Base-by-base conservation (phyloP, 2,113 vertebrate species). In the Prinia subflava region DNA sequence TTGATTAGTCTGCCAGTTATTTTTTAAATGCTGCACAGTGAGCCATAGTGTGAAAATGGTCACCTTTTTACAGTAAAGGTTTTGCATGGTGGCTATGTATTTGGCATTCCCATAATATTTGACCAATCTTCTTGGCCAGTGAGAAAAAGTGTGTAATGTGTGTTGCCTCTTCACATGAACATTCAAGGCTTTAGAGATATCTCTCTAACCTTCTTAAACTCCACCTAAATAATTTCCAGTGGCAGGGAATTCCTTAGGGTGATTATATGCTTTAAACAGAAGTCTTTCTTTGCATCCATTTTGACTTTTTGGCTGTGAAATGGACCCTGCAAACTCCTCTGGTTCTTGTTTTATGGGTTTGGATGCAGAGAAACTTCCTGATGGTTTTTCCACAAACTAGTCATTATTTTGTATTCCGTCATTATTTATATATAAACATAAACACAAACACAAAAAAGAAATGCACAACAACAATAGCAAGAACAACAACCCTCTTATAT, bases 211-310 rank as follows among this genome's bases (percentile, higher is more conserved):
- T 87, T 93, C 57, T 65, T 93, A 53, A 86, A 21, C 70, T 84
- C 68, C 75, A 77, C 78, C 83, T 96, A 90, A 91, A 73, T 83
- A 37, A 71, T 83, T 97, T 96, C 81, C 90, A 95, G 86, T 91
- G 94, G 69, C 80, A 95, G 89, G 89, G 96, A 89, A 94, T 93
- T 95, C 89, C 88, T 97, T 42, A 47, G 89, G 65, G 46, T 84
- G 88, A 96, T 96, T 93, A 96, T 92, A 93, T 49, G 91, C 55
- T 96, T 93, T 84, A 79, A 83, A 87, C n/a, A 81, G 68, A 92
- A 96, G n/a, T 35, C 87, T 96, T 95, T 97, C 74, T 95, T 96
- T 92, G 76, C 41, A 85, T 63, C 78, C 86, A 91, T 95, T 97
- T 96, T 89, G 86, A 94, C 78, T 95, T 91, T 70, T 74, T 96